Evolutionary conservation across 2,113 vertebrate genomes (phyloP).

Genomic region (Gracilinanus agilis): DNA sequence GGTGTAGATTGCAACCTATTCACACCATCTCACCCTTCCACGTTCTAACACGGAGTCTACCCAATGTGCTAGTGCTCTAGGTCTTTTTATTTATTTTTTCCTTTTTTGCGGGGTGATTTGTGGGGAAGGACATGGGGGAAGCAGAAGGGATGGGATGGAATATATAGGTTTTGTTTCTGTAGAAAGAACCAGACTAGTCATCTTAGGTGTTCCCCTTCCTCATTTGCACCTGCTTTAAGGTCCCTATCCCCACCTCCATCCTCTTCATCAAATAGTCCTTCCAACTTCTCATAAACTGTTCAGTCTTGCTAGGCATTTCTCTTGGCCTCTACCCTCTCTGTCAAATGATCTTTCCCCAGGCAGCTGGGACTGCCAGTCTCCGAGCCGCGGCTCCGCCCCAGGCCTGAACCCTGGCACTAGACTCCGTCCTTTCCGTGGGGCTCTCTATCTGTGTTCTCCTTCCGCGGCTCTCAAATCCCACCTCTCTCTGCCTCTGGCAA

Average conservation of each 20-base stretch:
- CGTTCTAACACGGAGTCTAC: not conserved
- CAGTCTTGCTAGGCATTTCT: not conserved
- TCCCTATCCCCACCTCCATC: not conserved
- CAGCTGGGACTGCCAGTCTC: not conserved
- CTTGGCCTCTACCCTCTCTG: not conserved
- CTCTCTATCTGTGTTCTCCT: not conserved
- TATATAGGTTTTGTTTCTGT: not conserved
- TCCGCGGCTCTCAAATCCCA: not conserved
- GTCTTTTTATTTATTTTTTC: not conserved
- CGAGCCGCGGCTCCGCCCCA: not conserved
- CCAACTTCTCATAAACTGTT: not conserved
- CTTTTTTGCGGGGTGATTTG: no score
- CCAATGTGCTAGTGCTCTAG: not conserved
- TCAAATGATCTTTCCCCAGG: not conserved
- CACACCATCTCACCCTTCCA: not conserved
- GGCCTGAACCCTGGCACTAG: not conserved
- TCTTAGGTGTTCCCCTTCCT: not conserved
- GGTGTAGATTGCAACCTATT: not conserved
- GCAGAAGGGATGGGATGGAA: not conserved
- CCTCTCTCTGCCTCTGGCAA: conserved; percentile 73
- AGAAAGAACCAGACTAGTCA: not conserved
- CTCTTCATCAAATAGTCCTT: not conserved
- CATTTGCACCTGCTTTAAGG: not conserved
- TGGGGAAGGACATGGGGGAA: no score
- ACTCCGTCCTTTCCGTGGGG: not conserved